Conservation (phyloP, 1,140 invertebrate species). For the Bemisia tabaci region DNA sequence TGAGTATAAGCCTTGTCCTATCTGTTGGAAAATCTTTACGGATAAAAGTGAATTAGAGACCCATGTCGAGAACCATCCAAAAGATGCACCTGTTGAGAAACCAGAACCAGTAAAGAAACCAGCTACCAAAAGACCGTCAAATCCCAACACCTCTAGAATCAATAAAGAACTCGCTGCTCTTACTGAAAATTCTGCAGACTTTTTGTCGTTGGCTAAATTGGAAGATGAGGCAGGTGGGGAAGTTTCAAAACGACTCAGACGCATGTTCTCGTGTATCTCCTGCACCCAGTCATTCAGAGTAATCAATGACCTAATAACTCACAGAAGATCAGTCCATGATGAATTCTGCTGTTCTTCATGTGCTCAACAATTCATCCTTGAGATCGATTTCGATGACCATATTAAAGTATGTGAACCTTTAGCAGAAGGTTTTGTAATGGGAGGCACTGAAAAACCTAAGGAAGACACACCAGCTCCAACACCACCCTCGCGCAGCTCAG, state of each 20-base stretch:
- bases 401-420: constrained; percentile 27
- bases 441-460: constrained; percentile 6
- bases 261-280: constrained; percentile 10
- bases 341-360: not conserved
- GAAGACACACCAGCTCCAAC: constrained; percentile 3
- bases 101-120: constrained; percentile 5
- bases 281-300: constrained; percentile 6
- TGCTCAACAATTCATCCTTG: constrained; percentile 21
- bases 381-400: constrained; percentile 34
- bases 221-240: constrained; percentile 13
- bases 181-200: constrained; percentile 9
- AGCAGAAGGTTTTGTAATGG: constrained; percentile 10
- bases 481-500: not conserved
- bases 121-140: constrained; percentile 3
- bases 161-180: constrained; percentile 11
- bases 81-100: constrained; percentile 12
- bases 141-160: constrained; percentile 9
- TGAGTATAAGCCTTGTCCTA: constrained; percentile 42
- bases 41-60: constrained; percentile 35
- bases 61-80: constrained; percentile 28
- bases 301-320: constrained; percentile 1
- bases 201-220: constrained; percentile 6
- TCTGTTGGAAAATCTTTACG: constrained; percentile 41
- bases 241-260: constrained; percentile 13
- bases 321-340: not conserved